A percentile compares a stretch with the other conserved stretches of the same genome.
These are phyloP conservation scores for Triops longicaudatus DNA, from an alignment of 1,140 invertebrate genomes.

Conservation along the genomic window DNA sequence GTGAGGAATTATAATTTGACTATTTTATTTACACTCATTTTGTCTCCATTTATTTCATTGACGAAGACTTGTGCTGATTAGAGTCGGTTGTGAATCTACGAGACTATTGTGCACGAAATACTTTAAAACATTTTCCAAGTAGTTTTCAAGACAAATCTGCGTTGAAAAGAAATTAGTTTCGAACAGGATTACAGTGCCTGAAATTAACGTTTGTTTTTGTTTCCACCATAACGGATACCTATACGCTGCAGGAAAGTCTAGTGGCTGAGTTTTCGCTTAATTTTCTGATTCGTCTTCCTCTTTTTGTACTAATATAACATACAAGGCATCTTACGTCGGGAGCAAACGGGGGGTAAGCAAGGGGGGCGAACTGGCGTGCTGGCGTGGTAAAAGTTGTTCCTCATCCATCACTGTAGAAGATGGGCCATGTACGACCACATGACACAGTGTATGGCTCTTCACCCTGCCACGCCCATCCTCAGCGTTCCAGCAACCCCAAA, in stretches of 20 bases:
- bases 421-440: neutral
- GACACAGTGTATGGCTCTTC: neutral
- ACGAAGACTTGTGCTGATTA: no score
- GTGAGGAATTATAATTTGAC: no score
- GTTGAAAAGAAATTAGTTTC: no score
- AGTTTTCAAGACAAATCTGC: no score
- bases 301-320: neutral
- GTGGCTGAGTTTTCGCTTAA: neutral
- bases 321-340: neutral
- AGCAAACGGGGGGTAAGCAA: neutral
- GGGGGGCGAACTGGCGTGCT: neutral
- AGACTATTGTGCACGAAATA: no score
- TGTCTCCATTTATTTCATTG: no score
- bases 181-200: no score
- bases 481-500: neutral
- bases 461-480: neutral
- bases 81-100: no score
- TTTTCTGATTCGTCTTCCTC: neutral
- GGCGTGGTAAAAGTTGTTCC: slow-evolving; percentile 4
- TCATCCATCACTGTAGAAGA: neutral
- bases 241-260: neutral
- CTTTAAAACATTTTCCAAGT: no score
- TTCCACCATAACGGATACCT: no score
- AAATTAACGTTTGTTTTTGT: no score
- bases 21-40: no score